These are phyloP conservation scores for Girardinichthys multiradiatus DNA, from an alignment of 2,113 vertebrate species.

Conservation along the genomic window DNA sequence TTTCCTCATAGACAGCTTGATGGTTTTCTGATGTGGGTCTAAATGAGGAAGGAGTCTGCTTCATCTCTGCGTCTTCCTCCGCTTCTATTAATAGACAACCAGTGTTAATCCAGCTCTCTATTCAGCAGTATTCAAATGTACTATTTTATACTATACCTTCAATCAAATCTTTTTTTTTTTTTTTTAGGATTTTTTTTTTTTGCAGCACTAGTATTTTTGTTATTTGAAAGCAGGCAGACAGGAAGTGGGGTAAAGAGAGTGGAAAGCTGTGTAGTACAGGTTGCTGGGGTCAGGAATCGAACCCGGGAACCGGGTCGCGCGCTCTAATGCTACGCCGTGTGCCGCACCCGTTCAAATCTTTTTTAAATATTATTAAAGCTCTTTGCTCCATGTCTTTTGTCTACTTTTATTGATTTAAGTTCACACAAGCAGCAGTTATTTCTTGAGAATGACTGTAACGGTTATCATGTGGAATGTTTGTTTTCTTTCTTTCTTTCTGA, in stretches of 20 bases:
- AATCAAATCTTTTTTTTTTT: not conserved
- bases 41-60: conserved; percentile 35
- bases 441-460: not conserved
- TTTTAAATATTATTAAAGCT: not conserved
- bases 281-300: too few species aligned
- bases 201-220: too few species aligned
- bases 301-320: too few species aligned
- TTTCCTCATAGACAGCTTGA: conserved; percentile 23
- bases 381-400: not conserved
- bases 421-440: not conserved
- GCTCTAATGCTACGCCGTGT: too few species aligned
- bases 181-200: too few species aligned
- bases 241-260: too few species aligned
- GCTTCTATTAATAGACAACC: conserved; percentile 59
- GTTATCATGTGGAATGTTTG: not conserved
- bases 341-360: too few species aligned
- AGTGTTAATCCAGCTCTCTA: conserved; percentile 39
- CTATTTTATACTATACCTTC: not conserved
- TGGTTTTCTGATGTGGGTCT: conserved; percentile 49
- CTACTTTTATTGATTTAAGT: not conserved
- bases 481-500: conserved; percentile 10
- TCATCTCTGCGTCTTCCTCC: conserved; percentile 28
- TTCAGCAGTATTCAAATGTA: conserved; percentile 30
- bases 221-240: too few species aligned
- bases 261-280: too few species aligned